A percentile compares a stretch with the other conserved stretches of the same genome.
Evolutionary conservation across 2,888 invertebrate genomes (phyloP).

Genomic region (Augiades crinisus): DNA sequence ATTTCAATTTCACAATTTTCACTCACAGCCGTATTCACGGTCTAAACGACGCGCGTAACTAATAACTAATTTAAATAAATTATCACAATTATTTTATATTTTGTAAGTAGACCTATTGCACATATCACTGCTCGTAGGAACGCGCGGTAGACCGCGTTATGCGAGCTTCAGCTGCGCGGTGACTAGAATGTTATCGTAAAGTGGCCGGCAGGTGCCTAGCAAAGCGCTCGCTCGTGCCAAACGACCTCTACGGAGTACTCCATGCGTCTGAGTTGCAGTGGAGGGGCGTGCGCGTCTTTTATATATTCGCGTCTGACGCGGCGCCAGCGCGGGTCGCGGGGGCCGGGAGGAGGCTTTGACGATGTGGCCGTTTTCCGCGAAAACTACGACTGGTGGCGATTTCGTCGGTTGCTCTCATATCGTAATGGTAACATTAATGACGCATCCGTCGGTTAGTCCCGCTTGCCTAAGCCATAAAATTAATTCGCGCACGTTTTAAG

Average conservation of each 20-base stretch:
- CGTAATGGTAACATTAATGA: slow-evolving; percentile 62
- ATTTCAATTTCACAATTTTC: slow-evolving; percentile 72
- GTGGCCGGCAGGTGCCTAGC: slow-evolving; percentile 82
- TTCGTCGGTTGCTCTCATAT: slow-evolving; percentile 57
- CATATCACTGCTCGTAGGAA: slow-evolving; percentile 81
- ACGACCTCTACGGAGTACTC: slow-evolving; percentile 83
- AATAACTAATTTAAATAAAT: slow-evolving; percentile 77
- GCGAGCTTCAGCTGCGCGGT: slow-evolving; percentile 77
- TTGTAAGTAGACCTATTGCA: slow-evolving; percentile 77
- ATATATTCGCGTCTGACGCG: slow-evolving; percentile 71
- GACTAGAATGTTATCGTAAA: slow-evolving; percentile 78
- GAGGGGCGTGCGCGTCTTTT: slow-evolving; percentile 71
- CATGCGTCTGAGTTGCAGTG: slow-evolving; percentile 81
- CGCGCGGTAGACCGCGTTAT: slow-evolving; percentile 76
- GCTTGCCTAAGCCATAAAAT: slow-evolving; percentile 42
- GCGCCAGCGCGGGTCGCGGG: slow-evolving; percentile 47
- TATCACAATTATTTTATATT: slow-evolving; percentile 69
- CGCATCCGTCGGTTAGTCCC: slow-evolving; percentile 67
- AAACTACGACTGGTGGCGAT: slow-evolving; percentile 65
- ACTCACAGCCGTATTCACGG: slow-evolving; percentile 79
- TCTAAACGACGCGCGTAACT: slow-evolving; percentile 64
- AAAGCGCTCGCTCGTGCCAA: slow-evolving; percentile 83
- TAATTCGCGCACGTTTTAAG: slow-evolving; percentile 35
- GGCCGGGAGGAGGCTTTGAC: slow-evolving; percentile 43
- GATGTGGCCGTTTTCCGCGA: slow-evolving; percentile 76